Base-by-base conservation (phyloP, 2,888 invertebrate genomes). In the Blera fallax region DNA sequence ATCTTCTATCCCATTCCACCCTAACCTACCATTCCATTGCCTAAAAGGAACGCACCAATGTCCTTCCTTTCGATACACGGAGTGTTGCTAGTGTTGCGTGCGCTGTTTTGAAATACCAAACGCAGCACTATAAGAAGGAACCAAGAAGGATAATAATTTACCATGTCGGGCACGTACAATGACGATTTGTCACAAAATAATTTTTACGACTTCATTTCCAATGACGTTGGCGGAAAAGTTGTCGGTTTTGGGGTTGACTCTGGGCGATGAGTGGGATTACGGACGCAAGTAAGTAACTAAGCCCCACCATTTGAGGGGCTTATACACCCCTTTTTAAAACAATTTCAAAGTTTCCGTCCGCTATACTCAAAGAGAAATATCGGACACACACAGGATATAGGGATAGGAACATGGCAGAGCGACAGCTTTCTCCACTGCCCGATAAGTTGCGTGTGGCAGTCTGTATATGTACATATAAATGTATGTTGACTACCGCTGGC, bases 171-270 rank as follows among this genome's bases (percentile, higher is more conserved):
- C 91, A 91, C 91, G 91, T 91, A 91, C 89, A 88, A 88, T 88
- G 90, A 90, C 91, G 90, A 91, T 91, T 91, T 91, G 91, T 91
- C 91, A 91, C 91, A 91, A 91, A 91, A 91, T 91, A 91, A 91
- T 91, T 91, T 91, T 91, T 91, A 91, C 90, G 91, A 91, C 91
- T 91, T 90, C 89, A 89, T 89, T 90, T 88, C 89, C 87, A 80
- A 76, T 85, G 85, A 67, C 65, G 70, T 40, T 64, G 64, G 56
- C 50, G 60, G 62, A 70, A 65, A 80, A 80, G 65, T 74, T 21
- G 37, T 32, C 70, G 62, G n/a, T 67, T 83, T 83, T 62, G 60
- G 56, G 64, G 77, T 77, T 52, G 77, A 65, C 27, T 37, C 48
- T 7, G 3, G 48, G 10, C 45, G 40, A 58, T 29, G 43, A 70